Evolutionary conservation across 2,888 invertebrate species (phyloP).

Genomic region (Ochropleura leucogaster): DNA sequence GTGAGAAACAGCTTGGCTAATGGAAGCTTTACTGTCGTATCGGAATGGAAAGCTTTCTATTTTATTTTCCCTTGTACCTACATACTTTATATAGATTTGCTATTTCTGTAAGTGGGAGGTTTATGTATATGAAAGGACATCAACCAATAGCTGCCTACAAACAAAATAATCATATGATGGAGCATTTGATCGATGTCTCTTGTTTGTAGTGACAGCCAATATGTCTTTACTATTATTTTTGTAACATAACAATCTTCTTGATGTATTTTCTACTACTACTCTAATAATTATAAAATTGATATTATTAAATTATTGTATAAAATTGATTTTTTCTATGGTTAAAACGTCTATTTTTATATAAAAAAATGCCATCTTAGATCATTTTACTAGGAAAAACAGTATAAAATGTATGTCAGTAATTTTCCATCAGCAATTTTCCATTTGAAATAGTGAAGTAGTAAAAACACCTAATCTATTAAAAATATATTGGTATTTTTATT

Average conservation of each 20-base stretch:
- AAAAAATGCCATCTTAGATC: neutral
- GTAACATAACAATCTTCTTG: neutral
- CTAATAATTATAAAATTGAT: neutral
- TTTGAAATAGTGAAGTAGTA: neutral
- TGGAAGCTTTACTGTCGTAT: conserved; percentile 25
- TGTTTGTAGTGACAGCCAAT: conserved; percentile 2
- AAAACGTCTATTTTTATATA: neutral
- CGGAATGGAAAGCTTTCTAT: conserved; percentile 12
- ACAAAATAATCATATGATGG: neutral
- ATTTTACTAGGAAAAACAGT: neutral
- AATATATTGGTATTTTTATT: neutral
- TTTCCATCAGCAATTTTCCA: neutral
- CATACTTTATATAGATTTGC: neutral
- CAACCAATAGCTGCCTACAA: conserved; percentile 1
- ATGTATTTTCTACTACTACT: neutral
- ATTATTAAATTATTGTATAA: no score
- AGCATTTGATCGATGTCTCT: conserved; percentile 19
- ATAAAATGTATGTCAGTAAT: neutral
- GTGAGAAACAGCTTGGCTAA: conserved; percentile 20
- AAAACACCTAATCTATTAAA: neutral
- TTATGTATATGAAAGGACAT: neutral
- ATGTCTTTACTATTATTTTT: neutral
- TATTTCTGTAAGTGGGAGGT: neutral
- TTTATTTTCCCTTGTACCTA: conserved; percentile 10
- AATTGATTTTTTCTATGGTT: neutral